A percentile compares a stretch with the other conserved stretches of the same genome.
Conservation (phyloP, 2,113 vertebrate genomes). For the Pterocles orientalis region DNA sequence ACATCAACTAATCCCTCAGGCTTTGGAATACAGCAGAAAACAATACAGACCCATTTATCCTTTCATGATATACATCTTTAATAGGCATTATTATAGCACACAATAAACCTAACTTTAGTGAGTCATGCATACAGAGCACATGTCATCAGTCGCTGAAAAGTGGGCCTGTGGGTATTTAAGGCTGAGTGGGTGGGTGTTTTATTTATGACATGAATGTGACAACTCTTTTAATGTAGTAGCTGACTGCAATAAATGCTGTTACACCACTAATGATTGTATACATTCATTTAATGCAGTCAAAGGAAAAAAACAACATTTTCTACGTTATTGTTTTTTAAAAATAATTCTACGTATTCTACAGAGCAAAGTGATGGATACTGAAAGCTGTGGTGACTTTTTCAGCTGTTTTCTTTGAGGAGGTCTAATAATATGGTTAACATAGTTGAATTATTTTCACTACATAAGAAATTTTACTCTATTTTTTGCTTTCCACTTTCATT, state of each 20-base stretch:
- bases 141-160: background rate
- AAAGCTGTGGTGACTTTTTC: background rate
- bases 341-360: background rate
- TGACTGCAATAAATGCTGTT: background rate
- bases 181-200: conserved; percentile 36
- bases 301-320: background rate
- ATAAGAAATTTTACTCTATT: background rate
- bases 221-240: background rate
- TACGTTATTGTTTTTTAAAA: background rate
- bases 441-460: background rate
- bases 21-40: background rate
- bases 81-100: background rate
- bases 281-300: background rate
- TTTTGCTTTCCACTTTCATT: background rate
- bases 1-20: background rate
- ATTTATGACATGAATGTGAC: conserved; percentile 38
- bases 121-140: background rate
- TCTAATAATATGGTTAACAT: background rate
- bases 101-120: background rate
- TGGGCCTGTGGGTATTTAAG: conserved; percentile 39
- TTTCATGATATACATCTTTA: conserved; percentile 25
- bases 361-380: background rate
- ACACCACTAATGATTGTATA: background rate
- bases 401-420: background rate
- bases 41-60: background rate